Evolutionary conservation across 1,140 invertebrate species (phyloP), one percentile per base, ranked within the genome.

Genomic region (Bombus difficillimus): DNA sequence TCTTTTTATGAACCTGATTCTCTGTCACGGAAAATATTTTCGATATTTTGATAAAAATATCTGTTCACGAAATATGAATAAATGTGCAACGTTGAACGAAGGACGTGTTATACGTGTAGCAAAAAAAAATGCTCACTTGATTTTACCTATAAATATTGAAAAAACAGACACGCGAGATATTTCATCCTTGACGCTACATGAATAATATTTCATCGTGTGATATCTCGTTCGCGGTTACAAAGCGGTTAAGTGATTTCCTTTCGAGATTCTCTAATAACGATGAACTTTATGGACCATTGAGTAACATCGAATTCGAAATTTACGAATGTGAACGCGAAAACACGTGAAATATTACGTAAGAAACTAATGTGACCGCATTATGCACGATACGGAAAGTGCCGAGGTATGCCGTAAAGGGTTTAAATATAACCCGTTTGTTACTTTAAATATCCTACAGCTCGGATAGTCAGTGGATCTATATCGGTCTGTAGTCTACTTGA

Each of bases 371-470:
- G 83, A 72, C 79, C 71, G 84, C 79, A 81, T 81, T 85, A 78
- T 85, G 59, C 78, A 43, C 41, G 68, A 85, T 68, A 75, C 69
- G 84, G 79, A 53, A 81, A 85, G 47, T 47, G 28, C 0, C 1
- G 59, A 28, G 62, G 79, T 71, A 59, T 43, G 69, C 57, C 15
- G 71, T 81, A 73, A 74, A 81, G 74, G 79, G 78, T 81, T 81
- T 85, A 85, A 81, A 85, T 85, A 85, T 85, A 85, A 74, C 84
- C 10, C 84, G 84, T 85, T 85, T 75, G 84, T 81, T 81, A 73
- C 84, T 85, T 85, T 68, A 85, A 85, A 85, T 85, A 85, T 75
- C 78, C 69, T 73, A 69, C 78, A 68, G 68, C 68, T 41, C 71
- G 32, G 79, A 81, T 81, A 81, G 84, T 81, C 84, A 68, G 78